Percentiles rank a stretch among this genome's conserved stretches.
Conservation (phyloP, 2,797 vertebrate genomes). For the Huso huso region DNA sequence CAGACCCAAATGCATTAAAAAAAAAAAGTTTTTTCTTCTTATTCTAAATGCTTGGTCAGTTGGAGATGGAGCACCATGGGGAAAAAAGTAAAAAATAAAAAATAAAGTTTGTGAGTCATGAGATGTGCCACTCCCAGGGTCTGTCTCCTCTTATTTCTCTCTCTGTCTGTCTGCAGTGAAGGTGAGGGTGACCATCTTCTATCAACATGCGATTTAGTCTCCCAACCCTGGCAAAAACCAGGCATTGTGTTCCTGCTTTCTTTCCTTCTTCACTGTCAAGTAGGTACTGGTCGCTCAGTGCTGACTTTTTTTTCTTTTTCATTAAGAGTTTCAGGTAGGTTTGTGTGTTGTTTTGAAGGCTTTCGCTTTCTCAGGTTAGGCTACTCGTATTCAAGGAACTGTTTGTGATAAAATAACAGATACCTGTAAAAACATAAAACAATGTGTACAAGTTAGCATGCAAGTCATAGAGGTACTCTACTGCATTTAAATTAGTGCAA, state of each 20-base stretch:
- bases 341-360: conserved; percentile 56
- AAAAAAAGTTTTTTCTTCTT: conserved; percentile 48
- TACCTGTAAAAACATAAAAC: conserved; percentile 57
- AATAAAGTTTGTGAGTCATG: neutral
- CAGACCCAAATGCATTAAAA: conserved; percentile 61
- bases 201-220: conserved; percentile 15
- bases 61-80: conserved; percentile 79
- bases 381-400: conserved; percentile 96
- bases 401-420: conserved; percentile 98
- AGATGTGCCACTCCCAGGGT: neutral
- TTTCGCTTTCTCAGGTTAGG: conserved; percentile 40
- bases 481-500: no score
- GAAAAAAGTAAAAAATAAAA: conserved; percentile 36
- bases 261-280: conserved; percentile 59
- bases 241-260: conserved; percentile 34
- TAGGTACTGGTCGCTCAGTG: conserved; percentile 72
- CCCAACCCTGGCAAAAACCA: conserved; percentile 1
- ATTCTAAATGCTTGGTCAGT: conserved; percentile 76
- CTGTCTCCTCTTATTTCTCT: neutral
- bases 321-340: conserved; percentile 70
- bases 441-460: neutral
- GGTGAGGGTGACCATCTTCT: conserved; percentile 26
- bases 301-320: conserved; percentile 51
- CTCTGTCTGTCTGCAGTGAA: conserved; percentile 10
- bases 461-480: neutral